phyloP scores from a whole-genome alignment of 2,113 vertebrate genomes.

The Regulus satrapa region DNA sequence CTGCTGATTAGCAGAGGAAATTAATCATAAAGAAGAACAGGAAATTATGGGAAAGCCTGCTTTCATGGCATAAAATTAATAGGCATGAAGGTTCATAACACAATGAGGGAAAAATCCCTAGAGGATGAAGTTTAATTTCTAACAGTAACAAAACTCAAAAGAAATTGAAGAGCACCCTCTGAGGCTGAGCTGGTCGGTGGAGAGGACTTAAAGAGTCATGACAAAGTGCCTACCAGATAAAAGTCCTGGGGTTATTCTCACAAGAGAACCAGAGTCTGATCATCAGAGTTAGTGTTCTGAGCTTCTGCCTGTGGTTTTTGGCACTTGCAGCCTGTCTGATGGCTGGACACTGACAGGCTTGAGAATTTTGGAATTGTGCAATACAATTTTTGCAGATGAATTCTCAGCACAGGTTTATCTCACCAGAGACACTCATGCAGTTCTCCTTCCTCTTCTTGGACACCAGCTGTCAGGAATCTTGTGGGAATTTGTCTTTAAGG shows the following conservation, averaged over 20 bases:
- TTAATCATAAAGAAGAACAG: background rate
- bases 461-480: background rate
- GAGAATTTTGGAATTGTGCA: background rate
- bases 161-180: background rate
- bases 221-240: background rate
- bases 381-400: fast-evolving
- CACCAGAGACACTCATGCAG: background rate
- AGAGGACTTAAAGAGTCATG: background rate
- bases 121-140: background rate
- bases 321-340: background rate
- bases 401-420: background rate
- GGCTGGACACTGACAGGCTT: background rate
- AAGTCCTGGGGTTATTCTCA: background rate
- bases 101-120: background rate
- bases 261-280: background rate
- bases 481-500: background rate
- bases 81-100: background rate
- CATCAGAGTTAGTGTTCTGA: background rate
- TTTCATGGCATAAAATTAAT: background rate
- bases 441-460: background rate
- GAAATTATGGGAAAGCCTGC: background rate
- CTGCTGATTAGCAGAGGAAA: background rate
- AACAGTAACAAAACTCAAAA: background rate
- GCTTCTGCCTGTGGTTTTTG: background rate
- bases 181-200: background rate